Percentiles rank a stretch among this genome's conserved stretches.
phyloP scores from a whole-genome alignment of 1,140 invertebrate genomes.

The Ceratosolen fusciceps region DNA sequence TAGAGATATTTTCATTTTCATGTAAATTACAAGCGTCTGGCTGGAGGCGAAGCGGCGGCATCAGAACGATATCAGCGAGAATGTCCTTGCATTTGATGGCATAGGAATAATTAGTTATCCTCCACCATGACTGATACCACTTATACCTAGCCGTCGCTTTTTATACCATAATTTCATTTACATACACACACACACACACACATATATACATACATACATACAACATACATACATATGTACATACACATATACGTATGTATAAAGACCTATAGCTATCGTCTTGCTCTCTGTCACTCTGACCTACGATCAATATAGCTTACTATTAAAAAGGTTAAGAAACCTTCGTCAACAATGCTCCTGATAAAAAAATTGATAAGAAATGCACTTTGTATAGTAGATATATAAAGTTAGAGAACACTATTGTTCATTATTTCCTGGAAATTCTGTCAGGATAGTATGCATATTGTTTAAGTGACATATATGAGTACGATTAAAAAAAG shows the following conservation, averaged over 20 bases:
- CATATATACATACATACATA: too few species aligned
- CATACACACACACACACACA: too few species aligned
- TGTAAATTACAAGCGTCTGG: constrained; percentile 14
- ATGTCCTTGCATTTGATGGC: background rate
- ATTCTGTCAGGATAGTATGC: background rate
- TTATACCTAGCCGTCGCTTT: background rate
- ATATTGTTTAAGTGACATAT: too few species aligned
- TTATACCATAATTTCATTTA: background rate
- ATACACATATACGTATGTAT: too few species aligned
- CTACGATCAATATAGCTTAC: background rate
- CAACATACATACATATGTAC: too few species aligned
- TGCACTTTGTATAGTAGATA: constrained; percentile 16
- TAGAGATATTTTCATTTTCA: background rate
- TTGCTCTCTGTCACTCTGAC: background rate
- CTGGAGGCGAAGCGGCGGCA: constrained; percentile 1
- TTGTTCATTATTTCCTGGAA: constrained; percentile 15
- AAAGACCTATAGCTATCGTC: too few species aligned
- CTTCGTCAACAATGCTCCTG: background rate
- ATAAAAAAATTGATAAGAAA: constrained; percentile 17
- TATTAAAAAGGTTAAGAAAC: background rate
- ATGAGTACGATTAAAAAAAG: too few species aligned
- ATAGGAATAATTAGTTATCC: constrained; percentile 31
- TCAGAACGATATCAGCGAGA: background rate
- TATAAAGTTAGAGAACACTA: constrained; percentile 16
- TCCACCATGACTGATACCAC: background rate